These are phyloP conservation scores for Platichthys stellatus DNA, from an alignment of 2,113 vertebrate species.

Conservation along the genomic window DNA sequence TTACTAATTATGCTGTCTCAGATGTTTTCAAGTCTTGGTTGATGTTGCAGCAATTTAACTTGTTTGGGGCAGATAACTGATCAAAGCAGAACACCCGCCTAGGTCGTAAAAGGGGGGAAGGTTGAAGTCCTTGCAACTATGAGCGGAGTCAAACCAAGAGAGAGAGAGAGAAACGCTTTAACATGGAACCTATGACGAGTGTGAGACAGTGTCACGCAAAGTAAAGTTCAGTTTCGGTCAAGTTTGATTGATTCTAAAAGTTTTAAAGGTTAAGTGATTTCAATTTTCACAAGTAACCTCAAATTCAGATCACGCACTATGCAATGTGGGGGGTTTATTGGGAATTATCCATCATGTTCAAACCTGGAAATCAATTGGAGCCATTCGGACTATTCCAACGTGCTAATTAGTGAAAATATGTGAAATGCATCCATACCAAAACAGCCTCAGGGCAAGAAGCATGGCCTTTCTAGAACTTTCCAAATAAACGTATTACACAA, in stretches of 20 bases:
- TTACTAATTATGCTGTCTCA: slow-evolving; percentile 77
- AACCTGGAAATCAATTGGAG: no score
- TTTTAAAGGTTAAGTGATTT: not conserved
- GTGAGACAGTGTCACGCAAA: not conserved
- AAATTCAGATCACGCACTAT: not conserved
- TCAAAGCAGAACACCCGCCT: slow-evolving; percentile 68
- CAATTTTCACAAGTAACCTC: not conserved
- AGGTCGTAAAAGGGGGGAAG: slow-evolving; percentile 33
- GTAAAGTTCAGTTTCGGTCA: not conserved
- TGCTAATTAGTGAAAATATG: not conserved
- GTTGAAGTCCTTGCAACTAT: slow-evolving; percentile 21
- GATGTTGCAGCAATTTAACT: slow-evolving; percentile 77
- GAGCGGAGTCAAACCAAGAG: not conserved
- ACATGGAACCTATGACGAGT: not conserved
- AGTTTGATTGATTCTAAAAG: not conserved
- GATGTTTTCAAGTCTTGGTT: slow-evolving; percentile 72
- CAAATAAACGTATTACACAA: no score
- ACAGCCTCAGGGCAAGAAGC: no score
- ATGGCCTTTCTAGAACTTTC: no score
- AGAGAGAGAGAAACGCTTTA: not conserved
- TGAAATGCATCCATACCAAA: no score
- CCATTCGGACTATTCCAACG: not conserved
- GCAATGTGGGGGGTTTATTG: not conserved
- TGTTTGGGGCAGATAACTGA: slow-evolving; percentile 76
- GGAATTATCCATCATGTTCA: no score